These are phyloP conservation scores for Brachyhypopomus occidentalis DNA, from an alignment of 2,113 vertebrate genomes.

Conservation along the genomic window DNA sequence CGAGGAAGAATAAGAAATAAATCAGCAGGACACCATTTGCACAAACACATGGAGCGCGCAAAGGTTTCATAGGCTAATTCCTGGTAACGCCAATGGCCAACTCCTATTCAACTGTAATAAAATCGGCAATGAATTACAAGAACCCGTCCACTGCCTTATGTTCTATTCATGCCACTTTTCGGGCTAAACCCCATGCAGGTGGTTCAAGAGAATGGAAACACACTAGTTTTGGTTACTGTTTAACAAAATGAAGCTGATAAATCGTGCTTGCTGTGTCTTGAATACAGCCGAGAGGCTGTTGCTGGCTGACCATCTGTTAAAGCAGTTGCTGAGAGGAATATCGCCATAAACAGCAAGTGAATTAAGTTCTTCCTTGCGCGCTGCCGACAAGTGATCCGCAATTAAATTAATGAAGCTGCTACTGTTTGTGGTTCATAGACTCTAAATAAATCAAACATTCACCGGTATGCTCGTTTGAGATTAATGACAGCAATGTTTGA, in stretches of 20 bases:
- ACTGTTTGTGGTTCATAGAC: not conserved
- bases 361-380: conserved; percentile 8
- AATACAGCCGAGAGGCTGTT: conserved; percentile 4
- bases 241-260: conserved; percentile 11
- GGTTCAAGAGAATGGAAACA: not conserved
- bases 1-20: conserved; percentile 56
- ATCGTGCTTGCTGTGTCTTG: not conserved
- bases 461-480: not conserved
- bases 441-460: not conserved
- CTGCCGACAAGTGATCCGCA: conserved; percentile 41
- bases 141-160: conserved; percentile 10
- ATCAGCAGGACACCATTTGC: conserved; percentile 63
- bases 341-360: conserved; percentile 11
- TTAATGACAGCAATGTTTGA: not conserved
- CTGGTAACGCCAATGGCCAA: not conserved
- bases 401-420: not conserved
- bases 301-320: conserved; percentile 31
- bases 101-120: conserved; percentile 43
- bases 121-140: conserved; percentile 30
- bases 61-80: conserved; percentile 63
- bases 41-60: conserved; percentile 58
- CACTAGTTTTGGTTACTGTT: conserved; percentile 28
- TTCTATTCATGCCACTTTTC: conserved; percentile 30
- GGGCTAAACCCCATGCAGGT: conserved; percentile 18
- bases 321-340: conserved; percentile 39